Evolutionary conservation across 1,140 invertebrate species (phyloP).

Genomic region (Tachypleus tridentatus): DNA sequence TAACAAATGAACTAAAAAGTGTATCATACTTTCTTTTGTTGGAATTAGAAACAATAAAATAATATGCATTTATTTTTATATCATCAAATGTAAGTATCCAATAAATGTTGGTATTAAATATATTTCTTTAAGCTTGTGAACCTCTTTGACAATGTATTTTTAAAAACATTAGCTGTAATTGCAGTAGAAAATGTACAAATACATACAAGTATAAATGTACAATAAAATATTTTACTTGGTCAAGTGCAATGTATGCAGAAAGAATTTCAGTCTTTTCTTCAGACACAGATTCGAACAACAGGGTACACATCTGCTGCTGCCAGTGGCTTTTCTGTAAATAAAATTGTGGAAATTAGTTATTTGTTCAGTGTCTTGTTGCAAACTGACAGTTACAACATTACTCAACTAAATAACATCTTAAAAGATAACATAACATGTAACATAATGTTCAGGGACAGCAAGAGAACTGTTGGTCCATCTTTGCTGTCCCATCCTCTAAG

Average conservation of each 20-base stretch:
- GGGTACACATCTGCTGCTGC: constrained; percentile 53
- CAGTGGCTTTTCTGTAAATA: constrained; percentile 26
- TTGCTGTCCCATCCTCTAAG: not conserved
- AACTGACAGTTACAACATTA: constrained; percentile 1
- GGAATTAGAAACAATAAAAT: too few species aligned
- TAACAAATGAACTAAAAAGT: too few species aligned
- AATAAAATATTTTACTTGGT: constrained; percentile 9
- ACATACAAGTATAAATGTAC: not conserved
- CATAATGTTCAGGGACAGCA: not conserved
- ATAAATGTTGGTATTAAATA: too few species aligned
- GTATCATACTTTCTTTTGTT: too few species aligned
- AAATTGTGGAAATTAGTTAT: not conserved
- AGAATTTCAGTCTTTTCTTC: constrained; percentile 70
- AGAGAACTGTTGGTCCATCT: too few species aligned
- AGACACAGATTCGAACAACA: constrained; percentile 74
- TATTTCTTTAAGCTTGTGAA: too few species aligned
- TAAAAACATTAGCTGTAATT: too few species aligned
- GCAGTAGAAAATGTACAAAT: not conserved
- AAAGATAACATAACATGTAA: not conserved
- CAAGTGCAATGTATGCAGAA: constrained; percentile 30
- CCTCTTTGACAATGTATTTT: too few species aligned
- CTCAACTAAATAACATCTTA: not conserved
- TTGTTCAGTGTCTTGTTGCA: not conserved
- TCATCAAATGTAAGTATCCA: too few species aligned
- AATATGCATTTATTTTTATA: too few species aligned